phyloP scores from a whole-genome alignment of 2,113 vertebrate genomes.

The Passer domesticus region DNA sequence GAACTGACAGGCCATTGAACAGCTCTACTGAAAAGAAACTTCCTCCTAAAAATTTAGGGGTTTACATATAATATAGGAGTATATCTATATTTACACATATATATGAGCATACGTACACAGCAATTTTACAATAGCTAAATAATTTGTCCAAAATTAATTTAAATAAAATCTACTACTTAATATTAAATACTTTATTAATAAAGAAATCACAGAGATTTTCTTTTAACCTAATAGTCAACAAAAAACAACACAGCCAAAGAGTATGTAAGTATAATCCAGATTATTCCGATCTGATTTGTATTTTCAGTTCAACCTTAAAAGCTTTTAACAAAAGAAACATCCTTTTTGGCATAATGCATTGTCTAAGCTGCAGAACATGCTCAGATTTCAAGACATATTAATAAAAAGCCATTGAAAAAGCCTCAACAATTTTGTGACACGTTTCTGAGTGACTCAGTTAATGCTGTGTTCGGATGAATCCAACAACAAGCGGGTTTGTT shows the following conservation, averaged over 20 bases:
- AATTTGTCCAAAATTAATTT: slow-evolving; percentile 44
- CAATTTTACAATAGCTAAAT: neutral
- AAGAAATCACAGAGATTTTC: neutral
- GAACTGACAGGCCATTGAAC: slow-evolving; percentile 34
- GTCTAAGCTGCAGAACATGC: neutral
- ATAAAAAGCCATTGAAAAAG: slow-evolving; percentile 6
- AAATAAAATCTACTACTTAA: neutral
- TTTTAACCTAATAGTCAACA: neutral
- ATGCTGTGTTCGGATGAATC: neutral
- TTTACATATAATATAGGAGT: neutral
- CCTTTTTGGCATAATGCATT: slow-evolving; percentile 33
- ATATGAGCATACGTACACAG: neutral
- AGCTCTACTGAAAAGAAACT: neutral
- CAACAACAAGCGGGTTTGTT: neutral
- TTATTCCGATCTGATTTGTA: slow-evolving; percentile 9
- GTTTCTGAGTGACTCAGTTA: neutral
- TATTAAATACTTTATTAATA: slow-evolving; percentile 17
- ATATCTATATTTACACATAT: neutral
- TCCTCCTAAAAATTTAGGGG: neutral
- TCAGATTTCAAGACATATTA: slow-evolving; percentile 33
- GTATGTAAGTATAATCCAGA: neutral
- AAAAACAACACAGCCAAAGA: neutral
- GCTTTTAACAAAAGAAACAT: slow-evolving; percentile 47
- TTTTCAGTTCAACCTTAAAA: slow-evolving; percentile 35
- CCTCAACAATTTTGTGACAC: neutral